Evolutionary conservation across 2,113 vertebrate species (phyloP), one percentile per base, ranked within the genome.

Genomic region (Leptodactylus fuscus): DNA sequence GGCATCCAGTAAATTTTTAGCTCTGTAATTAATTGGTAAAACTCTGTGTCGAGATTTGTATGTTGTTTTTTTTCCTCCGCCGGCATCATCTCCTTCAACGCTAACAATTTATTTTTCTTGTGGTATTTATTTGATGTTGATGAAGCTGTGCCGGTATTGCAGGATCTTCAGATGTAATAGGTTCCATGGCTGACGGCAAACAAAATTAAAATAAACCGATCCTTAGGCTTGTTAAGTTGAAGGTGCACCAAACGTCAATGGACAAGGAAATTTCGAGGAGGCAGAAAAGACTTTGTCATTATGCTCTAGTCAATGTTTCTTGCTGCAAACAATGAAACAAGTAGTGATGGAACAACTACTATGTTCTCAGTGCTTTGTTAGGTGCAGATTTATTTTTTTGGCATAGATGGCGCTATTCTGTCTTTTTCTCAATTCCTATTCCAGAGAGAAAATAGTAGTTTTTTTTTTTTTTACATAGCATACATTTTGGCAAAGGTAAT

Each of bases 1-100:
- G 58, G 18, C 55, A 67, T 36, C 18, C 22, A 24, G 62, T 58
- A 79, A 20, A 69, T 55, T 70, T 80, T 81, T 41, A 41, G 22
- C 34, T 34, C 24, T 2, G 15, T 79, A 85, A 79, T 85, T 85
- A 85, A 85, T 85, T 85, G 65, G n/a, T 46, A 85, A 69, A 71
- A 81, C 49, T 80, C 16, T n/a, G 24, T 51, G 75, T 67, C 20
- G 24, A 65, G n/a, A 24, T 38, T 83, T 83, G 16, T 60, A 8
- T 65, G 7, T 20, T 24, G 8, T 44, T 55, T 73, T 36, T 70
- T 53, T 22, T 38, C 15, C 16, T 2, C 22, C 38, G 12, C 24
- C 18, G 38, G n/a, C 53, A 46, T 83, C 38, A 44, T 77, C 46
- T 53, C 82, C 29, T 53, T 84, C 58, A 67, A 22, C 58, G 5